Percentiles rank a stretch among this genome's conserved stretches.
Evolutionary conservation across 92 coral and sea anemone genomes (phyloP).

Genomic region (Parazoanthus swiftii): DNA sequence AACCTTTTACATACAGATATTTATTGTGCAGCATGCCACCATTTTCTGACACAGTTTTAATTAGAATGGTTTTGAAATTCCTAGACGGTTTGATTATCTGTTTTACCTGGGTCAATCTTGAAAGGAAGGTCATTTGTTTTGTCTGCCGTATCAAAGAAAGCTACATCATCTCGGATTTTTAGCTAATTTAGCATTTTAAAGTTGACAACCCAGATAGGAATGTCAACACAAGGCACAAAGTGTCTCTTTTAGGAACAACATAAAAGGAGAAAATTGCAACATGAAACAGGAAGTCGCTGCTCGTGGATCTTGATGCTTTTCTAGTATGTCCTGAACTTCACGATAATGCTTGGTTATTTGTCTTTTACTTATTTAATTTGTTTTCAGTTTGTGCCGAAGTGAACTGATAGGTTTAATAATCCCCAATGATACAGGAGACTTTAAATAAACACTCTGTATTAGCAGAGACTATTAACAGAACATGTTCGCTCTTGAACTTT

Average conservation of each 20-base stretch:
- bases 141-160: constrained; percentile 22
- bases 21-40: background rate
- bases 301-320: background rate
- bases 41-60: constrained; percentile 1
- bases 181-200: background rate
- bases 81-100: constrained; percentile 3
- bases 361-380: constrained; percentile 13
- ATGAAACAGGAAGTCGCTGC: background rate
- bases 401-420: constrained; percentile 6
- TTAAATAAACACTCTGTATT: constrained; percentile 14
- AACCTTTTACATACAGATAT: no score
- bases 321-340: background rate
- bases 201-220: background rate
- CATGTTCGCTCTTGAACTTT: background rate
- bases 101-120: constrained; percentile 5
- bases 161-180: constrained; percentile 10
- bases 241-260: background rate
- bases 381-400: constrained; percentile 30
- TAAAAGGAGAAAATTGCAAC: background rate
- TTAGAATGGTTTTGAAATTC: background rate
- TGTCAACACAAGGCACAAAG: background rate
- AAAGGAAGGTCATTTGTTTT: constrained; percentile 16
- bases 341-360: constrained; percentile 20
- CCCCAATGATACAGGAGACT: constrained; percentile 13
- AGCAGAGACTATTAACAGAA: background rate